Evolutionary conservation across 2,888 invertebrate species (phyloP), one percentile per base, ranked within the genome.

Genomic region (Prosopocoilus inquinatus): DNA sequence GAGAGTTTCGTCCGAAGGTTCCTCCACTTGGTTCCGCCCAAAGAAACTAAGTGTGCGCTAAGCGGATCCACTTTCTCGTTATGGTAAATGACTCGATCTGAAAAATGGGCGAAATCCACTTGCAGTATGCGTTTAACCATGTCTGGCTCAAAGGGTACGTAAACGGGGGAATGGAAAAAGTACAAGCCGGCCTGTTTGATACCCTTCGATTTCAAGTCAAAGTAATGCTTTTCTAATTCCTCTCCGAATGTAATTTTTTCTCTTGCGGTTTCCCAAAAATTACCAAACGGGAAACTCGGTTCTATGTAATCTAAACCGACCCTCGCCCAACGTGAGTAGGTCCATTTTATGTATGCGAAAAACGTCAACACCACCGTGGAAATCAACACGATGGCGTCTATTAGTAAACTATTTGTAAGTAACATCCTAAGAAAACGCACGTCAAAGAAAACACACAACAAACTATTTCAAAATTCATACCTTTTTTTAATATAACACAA

Each of bases 21-120:
- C 64, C 80, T 84, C 88, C 89, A 89, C 13, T 78, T 74, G 8
- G 79, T 72, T 0, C 82, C 83, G 36, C 75, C 76, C 39, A 81
- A 65, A 58, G 80, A 75, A 62, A 86, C 84, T 1, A 87, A 68
- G 66, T 82, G 81, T 0, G 77, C 81, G 0, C 82, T 79, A 16
- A 85, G 58, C 0, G 81, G 82, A 68, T 86, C 84, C 2, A 79
- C 77, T 3, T 79, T 71, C 44, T 83, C 83, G 50, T 84, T 82
- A 13, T 38, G 28, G 50, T 51, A 58, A 3, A 52, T 45, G 33
- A 49, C 38, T 16, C 20, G 20, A 28, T 28, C 20, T 28, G 20
- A 5, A 28, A 28, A 28, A 28, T 81, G 74, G 3, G 72, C 73
- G 58, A 83, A 86, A 61, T 85, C 84, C 57, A 79, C 81, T 39